Percentiles rank a stretch among this genome's conserved stretches.
These are phyloP conservation scores for Eulacestoma nigropectus DNA, from an alignment of 2,113 vertebrate species.

Conservation along the genomic window DNA sequence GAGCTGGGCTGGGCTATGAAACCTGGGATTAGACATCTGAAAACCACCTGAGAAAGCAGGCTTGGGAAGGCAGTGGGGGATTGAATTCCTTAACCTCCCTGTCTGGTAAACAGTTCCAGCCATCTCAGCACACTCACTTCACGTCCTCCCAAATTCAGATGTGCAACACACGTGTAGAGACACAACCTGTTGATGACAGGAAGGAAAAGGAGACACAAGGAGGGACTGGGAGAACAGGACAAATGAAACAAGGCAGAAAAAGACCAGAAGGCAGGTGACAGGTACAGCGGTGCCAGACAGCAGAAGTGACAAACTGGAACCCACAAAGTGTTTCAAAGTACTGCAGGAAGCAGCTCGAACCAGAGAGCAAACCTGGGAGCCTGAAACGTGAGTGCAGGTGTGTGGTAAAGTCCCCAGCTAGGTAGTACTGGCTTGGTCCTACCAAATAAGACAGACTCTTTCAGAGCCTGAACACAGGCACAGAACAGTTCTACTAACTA, in stretches of 20 bases:
- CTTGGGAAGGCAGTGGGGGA: slow-evolving; percentile 68
- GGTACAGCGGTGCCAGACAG: neutral
- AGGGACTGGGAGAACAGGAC: slow-evolving; percentile 16
- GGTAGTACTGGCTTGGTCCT: rapidly evolving
- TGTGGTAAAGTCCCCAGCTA: neutral
- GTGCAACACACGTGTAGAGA: slow-evolving; percentile 47
- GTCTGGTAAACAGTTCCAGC: slow-evolving; percentile 60
- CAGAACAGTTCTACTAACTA: neutral
- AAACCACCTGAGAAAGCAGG: slow-evolving; percentile 64
- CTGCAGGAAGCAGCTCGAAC: neutral
- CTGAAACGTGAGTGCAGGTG: neutral
- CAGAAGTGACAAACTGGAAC: neutral
- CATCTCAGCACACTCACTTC: neutral
- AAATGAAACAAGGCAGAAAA: neutral
- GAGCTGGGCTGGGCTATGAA: slow-evolving; percentile 55
- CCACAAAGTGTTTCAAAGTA: neutral
- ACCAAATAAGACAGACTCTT: neutral
- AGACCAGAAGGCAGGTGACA: slow-evolving; percentile 51
- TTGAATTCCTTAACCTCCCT: slow-evolving; percentile 54
- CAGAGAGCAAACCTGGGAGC: neutral
- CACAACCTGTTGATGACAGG: slow-evolving; percentile 38
- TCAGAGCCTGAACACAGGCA: neutral
- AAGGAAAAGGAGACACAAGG: neutral
- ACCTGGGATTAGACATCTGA: slow-evolving; percentile 64
- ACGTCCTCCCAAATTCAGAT: slow-evolving; percentile 54